Evolutionary conservation across 2,113 vertebrate genomes (phyloP), one percentile per base, ranked within the genome.

Genomic region (Peromyscus californicus): DNA sequence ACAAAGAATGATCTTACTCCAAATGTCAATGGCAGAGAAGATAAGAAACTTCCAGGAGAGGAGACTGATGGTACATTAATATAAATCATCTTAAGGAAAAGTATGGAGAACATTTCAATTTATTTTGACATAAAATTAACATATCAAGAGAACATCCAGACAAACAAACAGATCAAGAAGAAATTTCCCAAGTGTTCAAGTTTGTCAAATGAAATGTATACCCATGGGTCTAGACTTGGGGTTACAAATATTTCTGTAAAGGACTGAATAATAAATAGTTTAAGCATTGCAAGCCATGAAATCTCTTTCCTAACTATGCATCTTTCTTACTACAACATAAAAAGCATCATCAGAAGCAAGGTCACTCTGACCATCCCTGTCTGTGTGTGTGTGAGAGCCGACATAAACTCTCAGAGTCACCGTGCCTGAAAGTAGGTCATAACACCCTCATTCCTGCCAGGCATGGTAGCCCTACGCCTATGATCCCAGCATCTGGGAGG

Each of bases 151-250:
- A 93, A 72, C 21, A 89, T 48, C 54, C 54, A 48, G 24, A 70
- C 82, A 84, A 61, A 89, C 67, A 59, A 88, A 69, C 33, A 54
- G 51, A 92, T 70, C 76, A 95, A 83, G 39, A 36, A 93, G 75
- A 79, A 45, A 65, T 63, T 72, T 54, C 63, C 70, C 63, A 80
- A 59, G 45, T 79, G 15, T 75, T 91, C 69, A 45, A 93, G 65
- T 79, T 51, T 19, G 70, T 69, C 88, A 57, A 95, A 57, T 48
- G 39, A 95, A 78, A 67, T 88, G 22, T 48, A 33, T 16, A 16
- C 1, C 3, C 29, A 17, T 51, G 48, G 31, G 42, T 90, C 29
- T 91, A 63, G 51, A 82, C 74, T 54, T 54, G 39, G 36, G 39
- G 1, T 21, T 79, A 33, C 70, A 80, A 67, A 89, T 31, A 80